phyloP scores from a whole-genome alignment of 2,797 vertebrate species.

The Falco cherrug region DNA sequence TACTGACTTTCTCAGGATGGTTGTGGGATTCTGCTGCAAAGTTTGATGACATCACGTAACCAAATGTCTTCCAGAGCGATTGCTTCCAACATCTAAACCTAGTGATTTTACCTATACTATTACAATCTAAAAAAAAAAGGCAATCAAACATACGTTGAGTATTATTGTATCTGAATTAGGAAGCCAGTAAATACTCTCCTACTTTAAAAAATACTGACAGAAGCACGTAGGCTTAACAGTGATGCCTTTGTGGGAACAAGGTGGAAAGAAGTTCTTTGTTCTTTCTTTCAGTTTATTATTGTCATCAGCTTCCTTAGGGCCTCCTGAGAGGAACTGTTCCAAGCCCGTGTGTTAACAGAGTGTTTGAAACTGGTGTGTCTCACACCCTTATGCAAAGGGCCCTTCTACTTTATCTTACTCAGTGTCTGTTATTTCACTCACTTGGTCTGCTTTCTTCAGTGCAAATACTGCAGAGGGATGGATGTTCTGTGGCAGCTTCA shows the following conservation, averaged over 20 bases:
- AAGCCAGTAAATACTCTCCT: background rate
- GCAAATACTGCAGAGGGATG: background rate
- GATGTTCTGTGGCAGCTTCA: background rate
- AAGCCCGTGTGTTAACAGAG: accelerated
- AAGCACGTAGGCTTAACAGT: background rate
- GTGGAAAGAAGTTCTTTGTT: slow-evolving; percentile 3
- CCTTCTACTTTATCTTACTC: background rate
- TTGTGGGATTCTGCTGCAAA: background rate
- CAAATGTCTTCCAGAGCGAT: background rate
- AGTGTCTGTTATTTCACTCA: background rate
- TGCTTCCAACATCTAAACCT: background rate
- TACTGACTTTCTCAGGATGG: background rate
- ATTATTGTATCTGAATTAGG: background rate
- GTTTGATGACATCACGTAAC: background rate
- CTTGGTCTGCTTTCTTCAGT: background rate
- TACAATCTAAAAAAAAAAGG: background rate
- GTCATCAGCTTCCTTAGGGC: background rate
- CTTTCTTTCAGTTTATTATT: background rate
- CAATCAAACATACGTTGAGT: background rate
- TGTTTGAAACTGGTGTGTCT: background rate
- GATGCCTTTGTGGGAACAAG: background rate
- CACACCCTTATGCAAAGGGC: background rate
- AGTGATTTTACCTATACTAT: background rate
- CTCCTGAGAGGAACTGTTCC: background rate
- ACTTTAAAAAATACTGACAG: background rate